Evolutionary conservation across 1,140 invertebrate genomes (phyloP), one percentile per base, ranked within the genome.

Genomic region (Triops longicaudatus): DNA sequence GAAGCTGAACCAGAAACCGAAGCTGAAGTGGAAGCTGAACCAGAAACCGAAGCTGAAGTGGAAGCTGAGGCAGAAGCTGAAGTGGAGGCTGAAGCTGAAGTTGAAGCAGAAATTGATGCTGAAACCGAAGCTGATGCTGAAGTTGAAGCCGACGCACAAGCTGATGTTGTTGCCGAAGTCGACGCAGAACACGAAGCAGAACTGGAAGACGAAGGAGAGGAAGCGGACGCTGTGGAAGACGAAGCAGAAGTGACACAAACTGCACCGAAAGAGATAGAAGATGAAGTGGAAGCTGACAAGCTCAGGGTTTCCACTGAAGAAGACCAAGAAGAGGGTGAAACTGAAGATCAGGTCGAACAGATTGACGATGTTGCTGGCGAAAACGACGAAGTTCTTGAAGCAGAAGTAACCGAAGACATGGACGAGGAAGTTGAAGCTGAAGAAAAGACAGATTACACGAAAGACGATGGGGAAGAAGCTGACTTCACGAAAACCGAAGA

Each of bases 371-470:
- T 31, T 10, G 50, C 14, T 14, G 78, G 31, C 26, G 78, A 78
- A 71, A 17, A 50, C 22, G 75, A 78, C 22, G 77, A 77, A 31
- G 31, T 11, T 41, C 26, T 73, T 63, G 76, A 78, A 6, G 26
- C 37, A n/a, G 76, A 78, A 26, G 17, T 50, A 1, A 72, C 28
- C 27, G 79, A 72, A 77, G 77, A 79, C 11, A 50, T 44, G 26
- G 74, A 77, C 22, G 75, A 63, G 63, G 79, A 78, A 73, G 75
- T 72, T 27, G 72, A 74, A 71, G 76, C 50, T 43, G 77, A 79
- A 17, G 50, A 17, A 41, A 76, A 63, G 26, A 78, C 79, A n/a
- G 50, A 71, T 31, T 44, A 9, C 5, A 31, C 14, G n/a, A 50
- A 63, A 17, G 77, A 71, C 31, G 75, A 27, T 41, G 44, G 17